Conservation (phyloP, 1,140 invertebrate species). For the Meloidogyne floridensis region DNA sequence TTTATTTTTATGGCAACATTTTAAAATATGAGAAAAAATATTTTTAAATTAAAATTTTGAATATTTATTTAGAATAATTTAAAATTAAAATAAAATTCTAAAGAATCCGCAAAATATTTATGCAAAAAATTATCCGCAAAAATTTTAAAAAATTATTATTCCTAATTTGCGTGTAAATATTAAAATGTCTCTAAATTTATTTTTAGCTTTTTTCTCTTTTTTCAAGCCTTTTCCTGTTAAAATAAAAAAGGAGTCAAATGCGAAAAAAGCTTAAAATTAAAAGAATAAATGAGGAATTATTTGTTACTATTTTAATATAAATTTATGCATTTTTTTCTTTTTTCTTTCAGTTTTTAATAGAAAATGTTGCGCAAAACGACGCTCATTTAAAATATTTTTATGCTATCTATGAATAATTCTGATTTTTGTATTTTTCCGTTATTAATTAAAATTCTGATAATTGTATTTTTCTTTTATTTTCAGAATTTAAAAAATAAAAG, state of each 20-base stretch:
- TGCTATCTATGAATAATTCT: neutral
- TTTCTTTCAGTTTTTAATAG: neutral
- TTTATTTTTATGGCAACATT: neutral
- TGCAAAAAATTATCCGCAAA: neutral
- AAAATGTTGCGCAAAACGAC: too few species aligned
- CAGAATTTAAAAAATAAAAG: too few species aligned
- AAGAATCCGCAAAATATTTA: neutral
- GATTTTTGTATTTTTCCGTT: neutral
- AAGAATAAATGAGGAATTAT: neutral
- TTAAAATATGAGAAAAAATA: neutral
- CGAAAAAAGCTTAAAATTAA: neutral
- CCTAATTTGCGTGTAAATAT: neutral
- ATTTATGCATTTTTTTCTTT: neutral
- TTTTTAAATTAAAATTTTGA: neutral
- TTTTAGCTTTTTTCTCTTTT: neutral
- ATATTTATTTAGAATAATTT: neutral
- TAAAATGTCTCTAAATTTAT: neutral
- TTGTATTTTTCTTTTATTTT: too few species aligned
- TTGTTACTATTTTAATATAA: neutral
- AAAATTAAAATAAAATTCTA: neutral
- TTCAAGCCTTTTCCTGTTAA: neutral
- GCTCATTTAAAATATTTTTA: too few species aligned
- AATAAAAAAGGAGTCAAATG: conserved; percentile 2
- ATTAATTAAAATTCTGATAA: too few species aligned
- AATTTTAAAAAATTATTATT: neutral